Percentiles rank a stretch among this genome's conserved stretches.
Conservation (phyloP, 2,113 vertebrate species). For the Strix uralensis region DNA sequence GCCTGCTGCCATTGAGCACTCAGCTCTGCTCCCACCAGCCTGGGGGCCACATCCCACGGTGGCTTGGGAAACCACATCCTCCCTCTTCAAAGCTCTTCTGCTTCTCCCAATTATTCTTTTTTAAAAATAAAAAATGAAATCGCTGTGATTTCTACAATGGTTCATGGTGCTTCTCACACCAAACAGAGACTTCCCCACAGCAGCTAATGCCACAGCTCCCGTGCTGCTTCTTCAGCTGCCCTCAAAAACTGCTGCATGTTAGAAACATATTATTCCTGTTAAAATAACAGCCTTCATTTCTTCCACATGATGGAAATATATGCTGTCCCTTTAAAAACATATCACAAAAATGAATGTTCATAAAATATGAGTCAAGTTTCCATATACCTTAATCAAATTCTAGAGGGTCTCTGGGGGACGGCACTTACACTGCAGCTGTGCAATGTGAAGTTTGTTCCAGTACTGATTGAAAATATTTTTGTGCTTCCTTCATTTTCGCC, state of each 20-base stretch:
- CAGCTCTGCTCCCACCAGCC: background rate
- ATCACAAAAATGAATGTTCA: conserved; percentile 46
- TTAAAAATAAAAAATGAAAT: background rate
- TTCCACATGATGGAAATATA: conserved; percentile 31
- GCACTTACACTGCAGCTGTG: conserved; percentile 41
- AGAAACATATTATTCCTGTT: background rate
- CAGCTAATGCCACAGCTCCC: background rate
- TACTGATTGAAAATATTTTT: conserved; percentile 54
- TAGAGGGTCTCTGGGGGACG: conserved; percentile 7
- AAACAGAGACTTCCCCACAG: background rate
- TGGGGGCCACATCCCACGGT: rapidly evolving
- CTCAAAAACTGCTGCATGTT: background rate
- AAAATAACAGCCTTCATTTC: conserved; percentile 20
- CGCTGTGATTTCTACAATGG: background rate
- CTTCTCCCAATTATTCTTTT: background rate
- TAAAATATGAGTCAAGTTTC: conserved; percentile 52
- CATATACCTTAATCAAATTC: conserved; percentile 52
- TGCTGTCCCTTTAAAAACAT: conserved; percentile 50
- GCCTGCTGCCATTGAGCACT: background rate
- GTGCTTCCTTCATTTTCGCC: conserved; percentile 35
- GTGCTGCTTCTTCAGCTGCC: background rate
- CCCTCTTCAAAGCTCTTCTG: background rate
- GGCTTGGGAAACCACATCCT: background rate
- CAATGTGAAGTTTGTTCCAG: conserved; percentile 51
- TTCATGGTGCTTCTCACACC: background rate